Evolutionary conservation across 2,113 vertebrate species (phyloP), one percentile per base, ranked within the genome.

Genomic region (Fregetta grallaria): DNA sequence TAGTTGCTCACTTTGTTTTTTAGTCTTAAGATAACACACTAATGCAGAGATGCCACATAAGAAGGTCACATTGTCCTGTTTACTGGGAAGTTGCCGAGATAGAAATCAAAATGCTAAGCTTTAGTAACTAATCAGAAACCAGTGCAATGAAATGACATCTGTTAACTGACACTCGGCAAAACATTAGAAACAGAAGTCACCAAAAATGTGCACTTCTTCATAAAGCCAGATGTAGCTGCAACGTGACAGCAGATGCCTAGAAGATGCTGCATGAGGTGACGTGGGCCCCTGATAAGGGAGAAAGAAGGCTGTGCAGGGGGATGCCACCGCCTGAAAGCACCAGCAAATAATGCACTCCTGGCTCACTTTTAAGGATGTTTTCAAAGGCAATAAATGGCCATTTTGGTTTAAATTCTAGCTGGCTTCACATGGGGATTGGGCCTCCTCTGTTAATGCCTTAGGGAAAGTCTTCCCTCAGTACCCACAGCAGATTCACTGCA

Each of bases 51-150:
- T 29, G 40, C 36, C 52, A 78, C 38, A 68, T 68, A 29, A 77
- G 77, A 81, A 95, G 65, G 76, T 82, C 83, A 76, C 40, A 38
- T 15, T 44, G 45, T 61, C 52, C 86, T 65, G 20, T 62, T 91
- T 62, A 55, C 80, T 38, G 45, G 49, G 66, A 94, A 91, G 89
- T 3, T 55, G 58, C 53, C 8, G 58, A 95, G 77, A 53, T 8
- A 76, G 86, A 92, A 87, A 95, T 55, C 65, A 68, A 91, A 94
- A 76, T 8, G 58, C 45, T 87, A 68, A 93, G 76, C 53, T 94
- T 53, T 49, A 78, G n/a, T 68, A 94, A 79, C 66, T 94, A n/a
- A 94, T 66, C 73, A 89, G 67, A 95, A 95, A 68, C 36, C 20
- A n/a, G 77, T 22, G 58, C 80, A 17, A 25, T 79, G 71, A 76